Evolutionary conservation across 2,113 vertebrate genomes (phyloP).

Genomic region (Tretioscincus oriximinensis): DNA sequence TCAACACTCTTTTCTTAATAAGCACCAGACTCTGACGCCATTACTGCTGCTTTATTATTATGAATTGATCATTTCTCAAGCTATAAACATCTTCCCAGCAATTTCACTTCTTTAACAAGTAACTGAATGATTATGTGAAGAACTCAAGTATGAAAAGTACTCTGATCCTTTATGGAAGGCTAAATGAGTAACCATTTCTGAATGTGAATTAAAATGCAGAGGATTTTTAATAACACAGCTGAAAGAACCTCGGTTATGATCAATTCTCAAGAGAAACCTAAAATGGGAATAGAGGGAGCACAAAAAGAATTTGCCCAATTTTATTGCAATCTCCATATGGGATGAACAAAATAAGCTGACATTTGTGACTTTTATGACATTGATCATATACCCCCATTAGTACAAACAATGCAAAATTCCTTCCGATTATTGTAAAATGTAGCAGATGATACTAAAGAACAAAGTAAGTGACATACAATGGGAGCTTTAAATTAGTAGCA

Average conservation of each 20-base stretch:
- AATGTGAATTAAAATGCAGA: constrained; percentile 53
- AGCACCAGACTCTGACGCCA: not conserved
- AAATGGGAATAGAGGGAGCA: not conserved
- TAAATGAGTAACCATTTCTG: constrained; percentile 52
- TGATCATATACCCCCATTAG: constrained; percentile 1
- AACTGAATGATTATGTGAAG: constrained; percentile 45
- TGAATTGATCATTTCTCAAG: constrained; percentile 36
- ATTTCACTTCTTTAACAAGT: constrained; percentile 40
- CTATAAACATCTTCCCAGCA: constrained; percentile 47
- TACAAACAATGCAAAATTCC: not conserved
- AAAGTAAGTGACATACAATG: too few species aligned
- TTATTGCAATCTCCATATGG: constrained; percentile 28
- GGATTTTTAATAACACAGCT: constrained; percentile 57
- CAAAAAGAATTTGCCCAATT: constrained; percentile 13
- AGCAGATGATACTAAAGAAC: not conserved
- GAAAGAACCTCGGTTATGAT: constrained; percentile 51
- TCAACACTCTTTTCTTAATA: constrained; percentile 6
- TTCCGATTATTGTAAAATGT: not conserved
- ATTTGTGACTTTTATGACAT: not conserved
- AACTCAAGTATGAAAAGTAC: constrained; percentile 45
- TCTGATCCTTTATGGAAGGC: constrained; percentile 51
- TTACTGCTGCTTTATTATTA: constrained; percentile 17
- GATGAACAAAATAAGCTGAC: constrained; percentile 11
- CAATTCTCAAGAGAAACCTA: constrained; percentile 36
- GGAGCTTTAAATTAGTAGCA: too few species aligned